phyloP scores from a whole-genome alignment of 1,140 invertebrate species.

The Brachionus manjavacas region DNA sequence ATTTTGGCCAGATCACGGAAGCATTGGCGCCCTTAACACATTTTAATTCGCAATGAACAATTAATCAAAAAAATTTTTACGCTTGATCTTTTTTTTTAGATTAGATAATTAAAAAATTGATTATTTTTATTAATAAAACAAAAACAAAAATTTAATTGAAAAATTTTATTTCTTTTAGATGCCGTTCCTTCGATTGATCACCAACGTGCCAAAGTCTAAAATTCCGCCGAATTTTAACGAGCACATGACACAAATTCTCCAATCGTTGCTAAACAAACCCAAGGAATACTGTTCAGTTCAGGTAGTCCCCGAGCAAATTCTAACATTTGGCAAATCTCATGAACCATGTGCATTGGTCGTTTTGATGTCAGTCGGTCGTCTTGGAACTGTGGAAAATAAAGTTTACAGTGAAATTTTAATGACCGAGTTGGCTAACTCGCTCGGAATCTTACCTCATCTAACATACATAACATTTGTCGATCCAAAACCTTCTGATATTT shows the following conservation, averaged over 20 bases:
- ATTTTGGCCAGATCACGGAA: too few species aligned
- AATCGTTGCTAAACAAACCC: background rate
- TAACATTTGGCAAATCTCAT: conserved; percentile 25
- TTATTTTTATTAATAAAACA: background rate
- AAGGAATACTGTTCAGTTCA: conserved; percentile 19
- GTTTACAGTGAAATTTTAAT: conserved; percentile 32
- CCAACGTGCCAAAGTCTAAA: conserved; percentile 21
- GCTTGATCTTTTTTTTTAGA: too few species aligned
- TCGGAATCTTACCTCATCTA: conserved; percentile 22
- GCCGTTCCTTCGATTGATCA: conserved; percentile 9
- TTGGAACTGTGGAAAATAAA: background rate
- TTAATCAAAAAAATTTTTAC: too few species aligned
- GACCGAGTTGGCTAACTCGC: background rate
- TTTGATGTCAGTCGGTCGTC: conserved; percentile 19
- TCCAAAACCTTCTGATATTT: conserved; percentile 10
- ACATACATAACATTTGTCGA: conserved; percentile 1
- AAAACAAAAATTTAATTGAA: background rate
- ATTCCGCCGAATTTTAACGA: conserved; percentile 1
- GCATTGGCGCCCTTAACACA: too few species aligned
- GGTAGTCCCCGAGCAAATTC: conserved; percentile 10
- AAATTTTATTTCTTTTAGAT: background rate
- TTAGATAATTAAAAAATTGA: background rate
- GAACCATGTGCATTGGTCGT: conserved; percentile 12
- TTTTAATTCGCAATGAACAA: too few species aligned
- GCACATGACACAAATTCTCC: background rate